A percentile compares a stretch with the other conserved stretches of the same genome.
Evolutionary conservation across 2,113 vertebrate genomes (phyloP).

Genomic region (Caretta caretta): DNA sequence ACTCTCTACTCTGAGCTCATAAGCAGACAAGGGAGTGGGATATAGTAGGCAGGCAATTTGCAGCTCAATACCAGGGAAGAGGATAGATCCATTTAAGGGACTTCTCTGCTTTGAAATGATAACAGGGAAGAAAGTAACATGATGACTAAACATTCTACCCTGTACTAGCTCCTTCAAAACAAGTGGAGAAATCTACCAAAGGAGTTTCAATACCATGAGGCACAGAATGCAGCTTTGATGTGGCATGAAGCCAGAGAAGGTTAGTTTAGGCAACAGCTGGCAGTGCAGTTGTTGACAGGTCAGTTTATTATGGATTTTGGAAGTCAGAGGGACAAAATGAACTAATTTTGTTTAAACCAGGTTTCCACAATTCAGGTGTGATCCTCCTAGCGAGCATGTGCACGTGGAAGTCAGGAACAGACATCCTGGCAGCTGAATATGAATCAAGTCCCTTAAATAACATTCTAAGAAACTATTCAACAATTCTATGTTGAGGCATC

Average conservation of each 20-base stretch:
- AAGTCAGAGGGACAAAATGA: neutral
- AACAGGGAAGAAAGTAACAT: neutral
- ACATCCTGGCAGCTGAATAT: fast-evolving
- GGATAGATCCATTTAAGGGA: neutral
- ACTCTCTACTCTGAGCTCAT: neutral
- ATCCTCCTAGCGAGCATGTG: neutral
- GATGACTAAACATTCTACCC: neutral
- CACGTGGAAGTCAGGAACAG: neutral
- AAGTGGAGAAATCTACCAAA: neutral
- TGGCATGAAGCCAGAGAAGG: neutral
- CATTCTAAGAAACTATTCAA: neutral
- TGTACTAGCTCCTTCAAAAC: neutral
- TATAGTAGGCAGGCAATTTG: neutral
- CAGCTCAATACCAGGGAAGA: neutral
- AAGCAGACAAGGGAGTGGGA: neutral
- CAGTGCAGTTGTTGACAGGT: neutral
- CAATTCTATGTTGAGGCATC: neutral
- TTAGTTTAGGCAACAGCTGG: neutral
- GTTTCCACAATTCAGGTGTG: fast-evolving
- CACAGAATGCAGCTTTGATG: neutral
- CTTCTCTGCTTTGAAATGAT: neutral
- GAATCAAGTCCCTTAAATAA: neutral
- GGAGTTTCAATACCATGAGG: neutral
- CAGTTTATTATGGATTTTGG: neutral
- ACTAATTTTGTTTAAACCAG: neutral